Evolutionary conservation across 37 sponge, comb jelly and placozoan genomes (phyloP), one percentile per base, ranked within the genome.

Genomic region (Chondrosia reniformis): DNA sequence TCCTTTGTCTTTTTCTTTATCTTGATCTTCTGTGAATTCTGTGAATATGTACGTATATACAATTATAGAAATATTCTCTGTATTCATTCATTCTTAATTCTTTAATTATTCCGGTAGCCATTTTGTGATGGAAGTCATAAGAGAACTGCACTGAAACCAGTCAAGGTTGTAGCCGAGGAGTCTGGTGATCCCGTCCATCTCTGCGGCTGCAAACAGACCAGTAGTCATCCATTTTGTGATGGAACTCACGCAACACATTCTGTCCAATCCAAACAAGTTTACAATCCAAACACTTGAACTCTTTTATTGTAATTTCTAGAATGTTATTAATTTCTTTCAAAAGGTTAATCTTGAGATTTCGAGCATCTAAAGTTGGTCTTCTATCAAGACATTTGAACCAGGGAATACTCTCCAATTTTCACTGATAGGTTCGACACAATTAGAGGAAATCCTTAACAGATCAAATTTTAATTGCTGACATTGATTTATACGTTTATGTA

Each of bases 141-240:
- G 44, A 64, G 67, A 37, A 81, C 76, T 21, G 27, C 33, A 19
- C 71, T 92, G 57, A 77, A 54, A 36, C 92, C 92, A 4, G 25
- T 92, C 13, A 74, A 81, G 46, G 87, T 92, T 55, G 78, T 67
- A 46, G 84, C 81, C 5, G 87, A 83, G 22, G 74, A 83, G 54
- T 71, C 73, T 15, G 76, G 79, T 36, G 24, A 38, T 4, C 55
- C 55, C 7, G 77, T 74, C 34, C 76, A 45, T 40, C 72, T 92
- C 65, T 92, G 92, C 65, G 80, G 80, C 17, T 92, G 92, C 80
- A 92, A 92, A 62, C 92, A 92, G 63, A 92, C 92, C 3, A 45
- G 81, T 21, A 84, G 74, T 0, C 76, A 45, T 0, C 92, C 92
- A 25, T 92, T 63, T 67, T 92, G 92, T 74, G 92, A 92, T 73